A percentile compares a stretch with the other conserved stretches of the same genome.
Evolutionary conservation across 2,113 vertebrate species (phyloP).

Genomic region (Shinisaurus crocodilurus): DNA sequence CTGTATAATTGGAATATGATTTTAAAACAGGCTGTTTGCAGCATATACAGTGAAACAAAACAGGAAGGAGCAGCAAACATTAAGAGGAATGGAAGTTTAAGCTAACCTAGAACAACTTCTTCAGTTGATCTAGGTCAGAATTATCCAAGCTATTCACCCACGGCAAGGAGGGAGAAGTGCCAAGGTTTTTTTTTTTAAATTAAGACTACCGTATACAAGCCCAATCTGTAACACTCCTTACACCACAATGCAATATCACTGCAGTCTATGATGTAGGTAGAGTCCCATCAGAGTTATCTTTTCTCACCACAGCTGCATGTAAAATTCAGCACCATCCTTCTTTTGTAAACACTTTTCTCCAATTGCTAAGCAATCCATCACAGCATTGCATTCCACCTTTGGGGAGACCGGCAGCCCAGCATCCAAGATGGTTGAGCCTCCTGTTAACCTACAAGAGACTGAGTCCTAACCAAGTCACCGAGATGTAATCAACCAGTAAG

Average conservation of each 20-base stretch:
- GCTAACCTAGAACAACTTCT: neutral
- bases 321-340: neutral
- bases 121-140: rapidly evolving
- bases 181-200: neutral
- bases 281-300: neutral
- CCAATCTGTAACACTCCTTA: too few relatives aligned
- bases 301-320: neutral
- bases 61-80: neutral
- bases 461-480: neutral
- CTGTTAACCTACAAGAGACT: neutral
- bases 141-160: neutral
- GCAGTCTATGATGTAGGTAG: too few relatives aligned
- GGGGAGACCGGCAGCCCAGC: neutral
- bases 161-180: neutral
- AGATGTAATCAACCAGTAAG: neutral
- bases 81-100: neutral
- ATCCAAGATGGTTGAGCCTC: neutral
- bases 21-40: neutral
- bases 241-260: neutral
- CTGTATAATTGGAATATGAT: too few relatives aligned
- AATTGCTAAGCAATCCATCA: neutral
- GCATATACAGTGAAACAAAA: neutral
- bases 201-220: neutral
- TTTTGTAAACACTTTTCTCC: neutral
- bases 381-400: neutral